Evolutionary conservation across 2,113 vertebrate genomes (phyloP).

Genomic region (Poecile atricapillus): DNA sequence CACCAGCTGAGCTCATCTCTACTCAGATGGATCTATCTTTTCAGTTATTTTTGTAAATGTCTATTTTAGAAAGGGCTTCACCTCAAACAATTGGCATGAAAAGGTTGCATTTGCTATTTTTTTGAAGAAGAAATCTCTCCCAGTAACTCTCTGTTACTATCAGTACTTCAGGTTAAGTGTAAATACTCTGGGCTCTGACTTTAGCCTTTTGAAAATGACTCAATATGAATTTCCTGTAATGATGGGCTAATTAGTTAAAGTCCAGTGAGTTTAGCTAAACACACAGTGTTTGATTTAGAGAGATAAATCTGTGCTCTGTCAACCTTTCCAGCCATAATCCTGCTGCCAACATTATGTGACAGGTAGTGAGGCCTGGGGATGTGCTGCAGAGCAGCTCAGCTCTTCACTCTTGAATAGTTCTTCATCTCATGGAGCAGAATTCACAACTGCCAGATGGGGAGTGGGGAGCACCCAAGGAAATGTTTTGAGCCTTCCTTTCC

Average conservation of each 20-base stretch:
- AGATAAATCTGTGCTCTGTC: constrained; percentile 68
- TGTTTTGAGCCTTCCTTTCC: neutral
- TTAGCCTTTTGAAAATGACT: neutral
- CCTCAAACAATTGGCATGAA: neutral
- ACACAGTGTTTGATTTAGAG: constrained; percentile 53
- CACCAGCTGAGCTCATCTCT: neutral
- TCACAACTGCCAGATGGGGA: constrained; percentile 19
- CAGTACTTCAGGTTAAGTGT: neutral
- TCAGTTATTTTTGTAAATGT: accelerated
- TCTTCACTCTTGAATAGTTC: constrained; percentile 57
- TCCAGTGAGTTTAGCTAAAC: constrained; percentile 58
- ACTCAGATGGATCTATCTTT: accelerated
- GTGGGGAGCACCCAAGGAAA: neutral
- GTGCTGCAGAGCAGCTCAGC: constrained; percentile 48
- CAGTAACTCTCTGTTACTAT: neutral
- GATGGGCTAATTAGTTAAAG: constrained; percentile 69
- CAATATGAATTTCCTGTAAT: neutral
- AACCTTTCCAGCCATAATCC: constrained; percentile 63
- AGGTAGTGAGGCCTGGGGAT: constrained; percentile 59
- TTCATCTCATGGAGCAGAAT: constrained; percentile 44
- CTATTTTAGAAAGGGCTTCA: neutral
- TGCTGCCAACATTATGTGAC: constrained; percentile 50
- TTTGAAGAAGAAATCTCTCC: neutral
- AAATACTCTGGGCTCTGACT: neutral
- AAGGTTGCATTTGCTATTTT: neutral